Conservation (phyloP, 1,140 invertebrate species). For the Drosophila melanogaster region DNA sequence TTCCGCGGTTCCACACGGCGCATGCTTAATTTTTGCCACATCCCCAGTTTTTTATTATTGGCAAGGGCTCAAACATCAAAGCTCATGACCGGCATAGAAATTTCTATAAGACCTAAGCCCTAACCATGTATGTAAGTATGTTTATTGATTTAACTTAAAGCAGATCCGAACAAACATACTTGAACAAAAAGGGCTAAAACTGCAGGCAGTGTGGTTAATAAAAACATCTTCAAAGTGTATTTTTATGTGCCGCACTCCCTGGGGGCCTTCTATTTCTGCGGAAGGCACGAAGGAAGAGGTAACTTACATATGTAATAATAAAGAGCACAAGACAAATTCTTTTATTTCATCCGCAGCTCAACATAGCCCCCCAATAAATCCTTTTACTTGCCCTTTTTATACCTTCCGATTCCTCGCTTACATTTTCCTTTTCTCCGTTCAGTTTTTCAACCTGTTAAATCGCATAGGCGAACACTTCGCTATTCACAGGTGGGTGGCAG, state of each 20-base stretch:
- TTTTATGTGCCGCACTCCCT: constrained; percentile 11
- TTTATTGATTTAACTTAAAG: constrained; percentile 27
- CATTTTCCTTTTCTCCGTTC: constrained; percentile 41
- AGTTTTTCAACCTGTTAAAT: constrained; percentile 66
- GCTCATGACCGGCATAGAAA: constrained; percentile 13
- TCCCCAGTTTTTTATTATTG: constrained; percentile 6
- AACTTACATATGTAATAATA: background rate
- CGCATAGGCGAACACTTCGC: constrained; percentile 26
- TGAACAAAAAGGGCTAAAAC: constrained; percentile 20
- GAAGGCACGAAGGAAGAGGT: background rate
- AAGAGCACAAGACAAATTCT: constrained; percentile 7
- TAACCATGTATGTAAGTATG: background rate
- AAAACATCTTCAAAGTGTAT: constrained; percentile 42
- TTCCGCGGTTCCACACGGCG: constrained; percentile 21
- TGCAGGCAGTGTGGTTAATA: constrained; percentile 7
- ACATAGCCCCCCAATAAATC: constrained; percentile 26
- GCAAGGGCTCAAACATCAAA: constrained; percentile 32
- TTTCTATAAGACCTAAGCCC: constrained; percentile 1
- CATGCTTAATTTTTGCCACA: constrained; percentile 11
- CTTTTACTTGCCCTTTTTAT: constrained; percentile 10
- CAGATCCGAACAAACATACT: background rate
- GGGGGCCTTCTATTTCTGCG: constrained; percentile 7
- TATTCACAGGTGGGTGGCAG: background rate
- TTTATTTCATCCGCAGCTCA: constrained; percentile 22
- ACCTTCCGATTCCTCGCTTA: constrained; percentile 1